Evolutionary conservation across 2,113 vertebrate genomes (phyloP).

Genomic region (Lycaon pictus): DNA sequence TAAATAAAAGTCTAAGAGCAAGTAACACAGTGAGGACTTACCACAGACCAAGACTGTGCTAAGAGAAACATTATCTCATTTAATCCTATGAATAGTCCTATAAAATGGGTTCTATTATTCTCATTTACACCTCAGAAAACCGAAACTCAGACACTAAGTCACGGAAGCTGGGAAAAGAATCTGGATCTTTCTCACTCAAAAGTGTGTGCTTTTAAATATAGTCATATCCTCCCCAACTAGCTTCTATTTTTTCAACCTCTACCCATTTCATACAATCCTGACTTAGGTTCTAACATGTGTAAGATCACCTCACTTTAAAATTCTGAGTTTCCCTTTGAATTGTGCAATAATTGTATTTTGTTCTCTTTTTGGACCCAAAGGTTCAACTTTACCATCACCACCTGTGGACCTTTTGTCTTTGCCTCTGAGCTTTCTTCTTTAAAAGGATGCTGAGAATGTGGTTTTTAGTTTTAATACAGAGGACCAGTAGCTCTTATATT

Average conservation of each 20-base stretch:
- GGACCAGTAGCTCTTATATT: not conserved
- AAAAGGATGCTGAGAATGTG: not conserved
- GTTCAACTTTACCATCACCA: not conserved
- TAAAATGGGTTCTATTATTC: not conserved
- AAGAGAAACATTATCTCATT: not conserved
- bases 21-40: not conserved
- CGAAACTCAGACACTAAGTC: not conserved
- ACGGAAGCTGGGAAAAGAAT: not conserved
- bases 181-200: not conserved
- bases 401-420: not conserved
- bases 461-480: not conserved
- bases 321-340: not conserved
- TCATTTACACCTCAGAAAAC: not conserved
- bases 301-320: not conserved
- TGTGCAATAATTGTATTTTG: not conserved
- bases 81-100: not conserved
- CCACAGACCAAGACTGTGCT: not conserved
- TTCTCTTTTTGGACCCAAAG: conserved; percentile 21
- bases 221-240: not conserved
- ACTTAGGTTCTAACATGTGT: not conserved
- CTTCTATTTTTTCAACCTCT: not conserved
- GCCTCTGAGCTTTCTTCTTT: not conserved
- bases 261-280: not conserved
- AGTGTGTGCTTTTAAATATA: not conserved
- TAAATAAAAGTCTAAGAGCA: not conserved